These are phyloP conservation scores for Nymphalis c-album DNA, from an alignment of 2,888 invertebrate species.

Conservation along the genomic window DNA sequence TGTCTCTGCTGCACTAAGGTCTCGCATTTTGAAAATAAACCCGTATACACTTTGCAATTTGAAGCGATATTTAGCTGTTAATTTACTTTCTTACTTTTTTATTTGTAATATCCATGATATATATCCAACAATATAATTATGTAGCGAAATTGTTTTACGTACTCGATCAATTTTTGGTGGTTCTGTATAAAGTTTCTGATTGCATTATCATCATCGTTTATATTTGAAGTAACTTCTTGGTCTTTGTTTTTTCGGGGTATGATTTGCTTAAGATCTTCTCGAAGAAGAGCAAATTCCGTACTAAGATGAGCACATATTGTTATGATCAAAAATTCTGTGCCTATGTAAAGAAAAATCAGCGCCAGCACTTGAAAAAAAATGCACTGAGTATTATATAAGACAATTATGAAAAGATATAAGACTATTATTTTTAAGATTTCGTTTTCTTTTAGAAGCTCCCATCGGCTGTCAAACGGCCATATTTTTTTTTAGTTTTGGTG, in stretches of 20 bases:
- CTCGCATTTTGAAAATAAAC: too few relatives aligned
- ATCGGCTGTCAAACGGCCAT: too few relatives aligned
- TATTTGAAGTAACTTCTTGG: background rate
- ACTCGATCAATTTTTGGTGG: constrained; percentile 60
- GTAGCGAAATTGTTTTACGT: constrained; percentile 22
- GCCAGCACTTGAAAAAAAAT: constrained; percentile 49
- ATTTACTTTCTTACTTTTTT: too few relatives aligned
- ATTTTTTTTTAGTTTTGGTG: too few relatives aligned
- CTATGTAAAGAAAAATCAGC: constrained; percentile 49
- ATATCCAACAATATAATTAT: background rate
- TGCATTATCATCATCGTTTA: constrained; percentile 13
- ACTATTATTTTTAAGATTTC: too few relatives aligned
- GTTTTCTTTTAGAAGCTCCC: too few relatives aligned
- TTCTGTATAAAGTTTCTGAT: constrained; percentile 47
- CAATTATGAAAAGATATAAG: too few relatives aligned
- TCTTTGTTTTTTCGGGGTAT: constrained; percentile 36
- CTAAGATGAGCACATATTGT: constrained; percentile 53
- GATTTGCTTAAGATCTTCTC: constrained; percentile 51
- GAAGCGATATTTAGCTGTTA: too few relatives aligned
- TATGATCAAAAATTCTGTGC: constrained; percentile 55
- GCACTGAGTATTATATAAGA: background rate
- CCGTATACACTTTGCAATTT: too few relatives aligned
- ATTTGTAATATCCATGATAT: too few relatives aligned
- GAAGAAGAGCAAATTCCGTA: constrained; percentile 53
- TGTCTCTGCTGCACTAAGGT: too few relatives aligned